Evolutionary conservation across 2,113 vertebrate species (phyloP).

Genomic region (Propithecus coquereli): DNA sequence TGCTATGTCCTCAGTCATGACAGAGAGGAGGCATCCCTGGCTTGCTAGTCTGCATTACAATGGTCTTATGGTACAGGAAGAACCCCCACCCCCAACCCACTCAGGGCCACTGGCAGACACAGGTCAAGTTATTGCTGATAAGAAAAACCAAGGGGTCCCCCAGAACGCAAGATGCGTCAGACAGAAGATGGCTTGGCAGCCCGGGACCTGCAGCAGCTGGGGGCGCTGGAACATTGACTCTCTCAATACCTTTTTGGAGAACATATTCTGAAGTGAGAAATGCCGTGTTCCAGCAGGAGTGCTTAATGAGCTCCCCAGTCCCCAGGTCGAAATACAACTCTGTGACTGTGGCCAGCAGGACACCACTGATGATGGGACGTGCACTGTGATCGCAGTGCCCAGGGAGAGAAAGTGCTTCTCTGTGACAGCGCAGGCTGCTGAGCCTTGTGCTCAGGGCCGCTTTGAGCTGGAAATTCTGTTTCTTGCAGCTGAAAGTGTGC

Average conservation of each 20-base stretch:
- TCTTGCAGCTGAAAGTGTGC: neutral
- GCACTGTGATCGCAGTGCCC: neutral
- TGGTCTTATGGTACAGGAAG: conserved; percentile 32
- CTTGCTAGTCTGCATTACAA: conserved; percentile 80
- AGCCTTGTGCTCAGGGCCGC: neutral
- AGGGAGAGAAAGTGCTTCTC: neutral
- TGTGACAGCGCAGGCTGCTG: neutral
- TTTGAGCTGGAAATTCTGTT: conserved; percentile 38
- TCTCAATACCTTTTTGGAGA: neutral
- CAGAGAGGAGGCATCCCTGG: conserved; percentile 87
- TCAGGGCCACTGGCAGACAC: conserved; percentile 79
- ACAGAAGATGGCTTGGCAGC: neutral
- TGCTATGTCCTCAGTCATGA: conserved; percentile 82
- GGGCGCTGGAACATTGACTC: neutral
- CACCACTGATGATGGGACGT: neutral
- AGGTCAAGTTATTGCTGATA: conserved; percentile 69
- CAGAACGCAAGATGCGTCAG: neutral
- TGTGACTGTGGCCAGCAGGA: conserved; percentile 21
- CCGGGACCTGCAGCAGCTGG: neutral
- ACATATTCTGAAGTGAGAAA: neutral
- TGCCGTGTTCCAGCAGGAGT: neutral
- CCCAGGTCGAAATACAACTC: neutral
- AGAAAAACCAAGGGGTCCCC: neutral
- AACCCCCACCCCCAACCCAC: neutral
- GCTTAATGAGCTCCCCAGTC: neutral